Conservation (phyloP, 2,888 invertebrate species). For the Agapostemon virescens region DNA sequence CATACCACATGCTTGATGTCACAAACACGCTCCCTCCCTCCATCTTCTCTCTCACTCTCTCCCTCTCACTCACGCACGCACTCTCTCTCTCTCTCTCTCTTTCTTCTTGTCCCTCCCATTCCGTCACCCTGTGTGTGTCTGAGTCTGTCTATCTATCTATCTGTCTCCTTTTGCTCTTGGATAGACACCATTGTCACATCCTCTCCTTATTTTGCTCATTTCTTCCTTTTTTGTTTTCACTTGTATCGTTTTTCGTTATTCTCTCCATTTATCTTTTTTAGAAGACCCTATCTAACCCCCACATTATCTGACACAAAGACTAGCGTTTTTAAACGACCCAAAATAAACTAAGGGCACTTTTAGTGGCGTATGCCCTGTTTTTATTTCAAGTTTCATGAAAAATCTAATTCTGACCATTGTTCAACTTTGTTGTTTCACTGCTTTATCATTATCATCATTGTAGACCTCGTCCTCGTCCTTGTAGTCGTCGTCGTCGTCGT, state of each 20-base stretch:
- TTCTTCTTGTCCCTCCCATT: constrained; percentile 27
- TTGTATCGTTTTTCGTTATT: constrained; percentile 56
- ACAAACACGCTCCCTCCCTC: constrained; percentile 60
- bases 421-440: constrained; percentile 81
- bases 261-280: constrained; percentile 62
- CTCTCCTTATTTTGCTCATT: constrained; percentile 61
- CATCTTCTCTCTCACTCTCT: too few relatives aligned
- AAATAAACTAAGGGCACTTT: constrained; percentile 80
- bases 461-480: neutral
- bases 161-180: constrained; percentile 29
- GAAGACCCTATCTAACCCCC: constrained; percentile 76
- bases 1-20: constrained; percentile 63
- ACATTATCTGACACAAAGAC: constrained; percentile 77
- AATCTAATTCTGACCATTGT: constrained; percentile 85
- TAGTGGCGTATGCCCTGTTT: constrained; percentile 78
- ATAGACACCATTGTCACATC: neutral
- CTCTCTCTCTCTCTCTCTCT: constrained; percentile 55
- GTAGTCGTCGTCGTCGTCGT: neutral
- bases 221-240: constrained; percentile 48
- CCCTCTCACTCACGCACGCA: constrained; percentile 44
- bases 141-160: too few relatives aligned
- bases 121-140: too few relatives aligned
- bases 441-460: constrained; percentile 10
- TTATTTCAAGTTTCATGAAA: constrained; percentile 81
- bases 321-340: constrained; percentile 78